Evolutionary conservation across 1,140 invertebrate genomes (phyloP).

Genomic region (Drosophila nannoptera): DNA sequence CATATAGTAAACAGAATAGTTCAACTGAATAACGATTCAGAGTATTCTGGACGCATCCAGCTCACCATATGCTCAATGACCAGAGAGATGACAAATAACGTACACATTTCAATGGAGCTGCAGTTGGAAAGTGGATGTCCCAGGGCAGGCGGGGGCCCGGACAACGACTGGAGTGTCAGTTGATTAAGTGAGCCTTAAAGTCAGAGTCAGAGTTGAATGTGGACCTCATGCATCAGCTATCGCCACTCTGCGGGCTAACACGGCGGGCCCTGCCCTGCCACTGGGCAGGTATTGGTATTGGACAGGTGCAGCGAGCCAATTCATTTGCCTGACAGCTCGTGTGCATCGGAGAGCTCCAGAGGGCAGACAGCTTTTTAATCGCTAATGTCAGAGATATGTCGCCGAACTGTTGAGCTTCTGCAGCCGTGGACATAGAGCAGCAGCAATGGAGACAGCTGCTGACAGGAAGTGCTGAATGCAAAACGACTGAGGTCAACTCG

Average conservation of each 20-base stretch:
- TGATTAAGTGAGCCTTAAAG: constrained; percentile 26
- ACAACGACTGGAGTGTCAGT: constrained; percentile 27
- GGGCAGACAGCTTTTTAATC: constrained; percentile 20
- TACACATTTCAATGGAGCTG: constrained; percentile 22
- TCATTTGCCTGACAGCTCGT: constrained; percentile 57
- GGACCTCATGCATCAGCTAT: constrained; percentile 2
- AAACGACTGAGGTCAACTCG: constrained; percentile 22
- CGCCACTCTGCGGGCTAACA: not conserved
- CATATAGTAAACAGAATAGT: too few relatives aligned
- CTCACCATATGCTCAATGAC: not conserved
- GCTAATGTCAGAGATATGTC: constrained; percentile 59
- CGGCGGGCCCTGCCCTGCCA: not conserved
- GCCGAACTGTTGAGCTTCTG: constrained; percentile 52
- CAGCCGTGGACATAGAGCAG: constrained; percentile 62
- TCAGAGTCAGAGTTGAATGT: constrained; percentile 29
- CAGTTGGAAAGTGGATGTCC: constrained; percentile 7
- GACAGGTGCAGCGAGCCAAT: constrained; percentile 36
- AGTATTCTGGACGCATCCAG: not conserved
- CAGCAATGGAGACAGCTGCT: constrained; percentile 27
- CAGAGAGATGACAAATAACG: constrained; percentile 21
- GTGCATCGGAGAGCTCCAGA: constrained; percentile 13
- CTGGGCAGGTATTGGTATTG: not conserved
- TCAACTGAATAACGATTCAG: too few relatives aligned
- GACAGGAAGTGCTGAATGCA: constrained; percentile 65
- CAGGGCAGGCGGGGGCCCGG: not conserved